Evolutionary conservation across 1,140 invertebrate species (phyloP).

Genomic region (Drosophila truncata): DNA sequence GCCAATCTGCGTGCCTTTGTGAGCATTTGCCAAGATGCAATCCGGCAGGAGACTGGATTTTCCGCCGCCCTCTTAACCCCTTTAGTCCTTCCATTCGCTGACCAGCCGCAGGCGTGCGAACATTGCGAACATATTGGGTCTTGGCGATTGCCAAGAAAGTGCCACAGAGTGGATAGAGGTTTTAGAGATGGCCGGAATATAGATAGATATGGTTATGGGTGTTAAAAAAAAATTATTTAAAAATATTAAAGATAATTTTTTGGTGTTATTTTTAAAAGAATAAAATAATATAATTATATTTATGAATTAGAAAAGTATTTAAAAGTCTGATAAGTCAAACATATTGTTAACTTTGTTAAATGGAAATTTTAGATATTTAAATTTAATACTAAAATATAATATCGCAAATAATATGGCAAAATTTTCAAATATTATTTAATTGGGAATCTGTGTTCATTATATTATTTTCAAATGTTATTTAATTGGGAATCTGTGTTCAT

Average conservation of each 20-base stretch:
- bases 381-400: no score
- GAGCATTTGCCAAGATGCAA: slow-evolving; percentile 55
- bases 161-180: neutral
- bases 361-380: no score
- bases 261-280: no score
- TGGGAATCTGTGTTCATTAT: no score
- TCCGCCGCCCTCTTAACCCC: neutral
- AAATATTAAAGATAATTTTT: accelerated
- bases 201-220: neutral
- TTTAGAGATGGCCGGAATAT: neutral
- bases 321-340: no score
- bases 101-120: slow-evolving; percentile 56
- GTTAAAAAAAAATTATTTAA: neutral
- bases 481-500: no score
- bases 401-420: no score
- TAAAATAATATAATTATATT: no score
- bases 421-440: no score
- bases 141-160: slow-evolving; percentile 47
- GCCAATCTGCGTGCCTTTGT: slow-evolving; percentile 71
- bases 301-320: no score
- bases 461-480: no score
- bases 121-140: slow-evolving; percentile 53
- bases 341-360: no score
- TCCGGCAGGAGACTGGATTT: slow-evolving; percentile 22
- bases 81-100: neutral